Conservation (phyloP, 2,888 invertebrate genomes). For the Copidosoma aretas region DNA sequence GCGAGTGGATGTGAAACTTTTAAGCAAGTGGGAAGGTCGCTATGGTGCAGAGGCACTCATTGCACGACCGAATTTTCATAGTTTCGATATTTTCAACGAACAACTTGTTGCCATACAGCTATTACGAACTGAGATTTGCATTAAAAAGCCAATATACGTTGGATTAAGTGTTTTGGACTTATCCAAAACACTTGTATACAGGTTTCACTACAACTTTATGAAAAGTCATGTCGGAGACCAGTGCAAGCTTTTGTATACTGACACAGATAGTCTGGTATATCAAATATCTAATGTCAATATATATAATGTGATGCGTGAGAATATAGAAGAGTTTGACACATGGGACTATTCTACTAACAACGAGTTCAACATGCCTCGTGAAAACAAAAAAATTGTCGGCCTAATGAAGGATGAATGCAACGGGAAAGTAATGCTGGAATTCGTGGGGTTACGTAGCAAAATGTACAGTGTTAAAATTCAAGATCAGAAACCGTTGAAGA, state of each 20-base stretch:
- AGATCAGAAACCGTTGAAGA: too few relatives aligned
- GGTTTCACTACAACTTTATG: slow-evolving; percentile 46
- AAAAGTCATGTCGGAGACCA: slow-evolving; percentile 53
- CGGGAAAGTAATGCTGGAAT: slow-evolving; percentile 49
- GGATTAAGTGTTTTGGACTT: too few relatives aligned
- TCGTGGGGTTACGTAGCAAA: slow-evolving; percentile 39
- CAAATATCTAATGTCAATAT: slow-evolving; percentile 56
- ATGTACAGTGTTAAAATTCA: not conserved
- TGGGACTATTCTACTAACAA: too few relatives aligned
- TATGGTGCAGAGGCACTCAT: slow-evolving; percentile 45
- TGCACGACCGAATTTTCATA: slow-evolving; percentile 53
- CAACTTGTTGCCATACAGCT: slow-evolving; percentile 56
- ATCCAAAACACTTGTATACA: too few relatives aligned
- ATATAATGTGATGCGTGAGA: slow-evolving; percentile 38
- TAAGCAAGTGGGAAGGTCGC: slow-evolving; percentile 48
- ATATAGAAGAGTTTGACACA: too few relatives aligned
- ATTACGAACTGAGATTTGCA: slow-evolving; percentile 34
- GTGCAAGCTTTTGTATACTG: slow-evolving; percentile 48
- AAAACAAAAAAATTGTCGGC: slow-evolving; percentile 42
- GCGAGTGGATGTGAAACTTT: slow-evolving; percentile 50
- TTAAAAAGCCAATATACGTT: slow-evolving; percentile 56
- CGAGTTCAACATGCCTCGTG: slow-evolving; percentile 9
- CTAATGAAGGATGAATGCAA: slow-evolving; percentile 24
- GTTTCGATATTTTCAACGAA: slow-evolving; percentile 50
- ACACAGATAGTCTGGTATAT: slow-evolving; percentile 50